Evolutionary conservation across 2,113 vertebrate species (phyloP), one percentile per base, ranked within the genome.

Genomic region (Phylloscopus trochilus): DNA sequence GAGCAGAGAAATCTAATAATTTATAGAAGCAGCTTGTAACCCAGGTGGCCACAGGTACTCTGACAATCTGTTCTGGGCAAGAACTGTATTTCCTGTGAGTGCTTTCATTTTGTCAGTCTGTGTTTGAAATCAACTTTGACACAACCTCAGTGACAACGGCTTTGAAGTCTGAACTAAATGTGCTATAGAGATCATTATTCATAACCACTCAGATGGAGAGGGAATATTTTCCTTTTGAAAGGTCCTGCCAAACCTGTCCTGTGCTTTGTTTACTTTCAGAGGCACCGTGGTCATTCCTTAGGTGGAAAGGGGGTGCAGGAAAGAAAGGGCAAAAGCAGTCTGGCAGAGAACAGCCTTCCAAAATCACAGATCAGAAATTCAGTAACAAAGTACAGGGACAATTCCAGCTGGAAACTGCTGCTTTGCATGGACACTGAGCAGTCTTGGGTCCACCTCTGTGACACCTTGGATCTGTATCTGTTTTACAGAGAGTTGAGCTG

Each of bases 151-250:
- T 64, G 86, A 92, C 86, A 92, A 93, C 20, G 11, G 62, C 93
- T 94, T 96, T 95, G 93, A 96, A 90, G 94, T 92, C 88, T 89
- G 92, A 94, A 93, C 56, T 86, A 75, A 90, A 96, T 89, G 90
- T 75, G 68, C 85, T 84, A 64, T 11, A 33, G 56, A 92, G 85
- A 96, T 89, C 73, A 90, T 97, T 95, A 96, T 95, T 96, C 93
- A 94, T 87, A 94, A 95, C 76, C 80, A 72, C 80, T 94, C 76
- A 75, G 39, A 90, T 1, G 3, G 76, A 93, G 83, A 84, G 86
- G 56, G 93, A 94, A 90, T 96, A 90, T 95, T 96, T 96, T 93
- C 63, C 80, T 87, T 95, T 95, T 94, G 88, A 95, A 95, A 97
- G 59, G 84, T 88, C 75, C n/a, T 95, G 95, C 91, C 96, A 96